Percentiles rank a stretch among this genome's conserved stretches.
Evolutionary conservation across 2,797 vertebrate genomes (phyloP).

Genomic region (Sebastes miniatus): DNA sequence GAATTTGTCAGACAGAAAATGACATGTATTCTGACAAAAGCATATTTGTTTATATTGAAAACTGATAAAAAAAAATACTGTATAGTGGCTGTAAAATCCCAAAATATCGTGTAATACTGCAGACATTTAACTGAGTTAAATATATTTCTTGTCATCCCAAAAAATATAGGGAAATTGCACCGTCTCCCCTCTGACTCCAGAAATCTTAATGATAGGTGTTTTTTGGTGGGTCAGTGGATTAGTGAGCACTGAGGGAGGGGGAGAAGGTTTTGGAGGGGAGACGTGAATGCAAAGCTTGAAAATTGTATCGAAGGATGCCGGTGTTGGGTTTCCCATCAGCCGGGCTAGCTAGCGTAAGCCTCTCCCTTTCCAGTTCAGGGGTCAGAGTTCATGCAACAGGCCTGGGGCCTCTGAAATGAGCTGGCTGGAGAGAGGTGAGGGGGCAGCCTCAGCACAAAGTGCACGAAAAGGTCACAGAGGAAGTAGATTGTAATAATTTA

Average conservation of each 20-base stretch:
- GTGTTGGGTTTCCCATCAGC: constrained; percentile 67
- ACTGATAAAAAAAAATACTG: not conserved
- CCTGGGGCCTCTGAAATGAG: constrained; percentile 60
- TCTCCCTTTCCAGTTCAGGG: constrained; percentile 66
- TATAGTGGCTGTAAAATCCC: not conserved
- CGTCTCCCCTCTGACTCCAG: constrained; percentile 9
- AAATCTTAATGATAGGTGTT: not conserved
- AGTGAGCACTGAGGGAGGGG: constrained; percentile 8
- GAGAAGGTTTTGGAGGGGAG: constrained; percentile 18
- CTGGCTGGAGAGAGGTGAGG: constrained; percentile 40
- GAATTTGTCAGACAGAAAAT: not conserved
- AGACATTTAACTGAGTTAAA: not conserved
- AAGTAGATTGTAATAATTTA: constrained; percentile 29
- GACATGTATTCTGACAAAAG: not conserved
- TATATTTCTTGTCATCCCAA: not conserved
- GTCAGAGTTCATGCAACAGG: constrained; percentile 61
- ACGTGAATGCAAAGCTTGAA: constrained; percentile 39
- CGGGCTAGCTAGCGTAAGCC: constrained; percentile 42
- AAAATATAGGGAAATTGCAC: not conserved
- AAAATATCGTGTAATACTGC: not conserved
- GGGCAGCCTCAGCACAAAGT: constrained; percentile 29
- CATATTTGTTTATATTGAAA: not conserved
- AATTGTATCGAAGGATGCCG: constrained; percentile 49
- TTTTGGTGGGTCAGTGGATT: constrained; percentile 40
- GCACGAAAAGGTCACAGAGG: constrained; percentile 63